Conservation (phyloP, 2,113 vertebrate genomes). For the Chaetura pelagica region DNA sequence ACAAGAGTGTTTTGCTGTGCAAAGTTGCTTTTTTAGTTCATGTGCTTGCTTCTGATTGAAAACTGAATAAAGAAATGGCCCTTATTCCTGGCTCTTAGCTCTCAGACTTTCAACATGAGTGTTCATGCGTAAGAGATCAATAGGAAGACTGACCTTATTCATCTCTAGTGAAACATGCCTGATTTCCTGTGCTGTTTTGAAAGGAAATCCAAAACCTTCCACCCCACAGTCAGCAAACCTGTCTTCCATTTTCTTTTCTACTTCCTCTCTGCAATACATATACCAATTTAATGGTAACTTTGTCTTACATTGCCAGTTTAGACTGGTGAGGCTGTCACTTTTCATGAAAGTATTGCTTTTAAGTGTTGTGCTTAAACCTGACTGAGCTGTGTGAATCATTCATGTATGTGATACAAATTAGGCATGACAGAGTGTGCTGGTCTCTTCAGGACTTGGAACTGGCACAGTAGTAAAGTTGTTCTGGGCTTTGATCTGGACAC, state of each 20-base stretch:
- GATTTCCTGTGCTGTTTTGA: neutral
- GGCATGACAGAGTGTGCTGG: neutral
- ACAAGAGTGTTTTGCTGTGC: neutral
- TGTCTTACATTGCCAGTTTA: neutral
- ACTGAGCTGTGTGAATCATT: neutral
- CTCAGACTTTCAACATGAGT: neutral
- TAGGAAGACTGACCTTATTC: neutral
- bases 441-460: neutral
- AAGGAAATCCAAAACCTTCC: neutral
- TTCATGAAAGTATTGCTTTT: neutral
- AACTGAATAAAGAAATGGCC: neutral
- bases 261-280: neutral
- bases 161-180: neutral
- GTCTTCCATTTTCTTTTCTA: neutral
- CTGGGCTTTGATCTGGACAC: neutral
- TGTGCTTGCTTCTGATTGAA: neutral
- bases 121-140: neutral
- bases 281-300: neutral
- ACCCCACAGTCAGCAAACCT: neutral
- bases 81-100: neutral
- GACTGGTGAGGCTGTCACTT: neutral
- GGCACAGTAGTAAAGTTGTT: neutral
- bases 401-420: neutral
- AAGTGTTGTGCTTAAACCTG: neutral
- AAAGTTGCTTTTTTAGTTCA: neutral